Evolutionary conservation across 1,140 invertebrate species (phyloP).

Genomic region (Babylonia areolata): DNA sequence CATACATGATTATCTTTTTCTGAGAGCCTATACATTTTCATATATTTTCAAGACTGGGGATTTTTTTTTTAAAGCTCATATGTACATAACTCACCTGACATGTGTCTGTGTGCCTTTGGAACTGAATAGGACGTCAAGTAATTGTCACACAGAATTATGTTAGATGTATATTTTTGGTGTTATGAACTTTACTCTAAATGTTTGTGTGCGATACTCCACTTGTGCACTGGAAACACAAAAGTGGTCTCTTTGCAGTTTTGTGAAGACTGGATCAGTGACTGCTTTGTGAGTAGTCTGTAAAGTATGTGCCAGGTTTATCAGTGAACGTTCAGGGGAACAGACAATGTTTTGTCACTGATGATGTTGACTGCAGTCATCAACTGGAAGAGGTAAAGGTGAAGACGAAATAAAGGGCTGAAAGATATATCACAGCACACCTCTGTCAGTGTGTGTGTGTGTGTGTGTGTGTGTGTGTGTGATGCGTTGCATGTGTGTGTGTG

Average conservation of each 20-base stretch:
- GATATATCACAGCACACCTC: background rate
- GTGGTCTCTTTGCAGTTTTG: too few relatives aligned
- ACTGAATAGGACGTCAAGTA: background rate
- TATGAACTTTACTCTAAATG: background rate
- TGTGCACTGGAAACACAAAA: background rate
- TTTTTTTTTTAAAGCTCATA: too few relatives aligned
- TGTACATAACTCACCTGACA: background rate
- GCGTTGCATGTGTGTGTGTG: background rate
- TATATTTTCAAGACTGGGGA: too few relatives aligned
- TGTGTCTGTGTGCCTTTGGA: background rate
- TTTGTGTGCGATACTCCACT: background rate
- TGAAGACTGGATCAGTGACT: background rate
- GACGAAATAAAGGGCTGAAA: background rate
- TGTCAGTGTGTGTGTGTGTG: background rate
- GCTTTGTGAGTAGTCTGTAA: background rate
- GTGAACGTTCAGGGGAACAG: background rate
- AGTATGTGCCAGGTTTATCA: background rate
- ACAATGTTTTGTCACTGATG: background rate
- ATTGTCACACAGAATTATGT: background rate
- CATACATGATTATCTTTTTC: too few relatives aligned
- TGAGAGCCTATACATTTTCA: too few relatives aligned
- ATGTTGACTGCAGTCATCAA: background rate
- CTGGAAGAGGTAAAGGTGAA: background rate
- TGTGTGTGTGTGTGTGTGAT: slow-evolving; percentile 6
- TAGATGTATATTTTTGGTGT: background rate